phyloP scores from a whole-genome alignment of 2,888 invertebrate species.

The Myathropa florea region DNA sequence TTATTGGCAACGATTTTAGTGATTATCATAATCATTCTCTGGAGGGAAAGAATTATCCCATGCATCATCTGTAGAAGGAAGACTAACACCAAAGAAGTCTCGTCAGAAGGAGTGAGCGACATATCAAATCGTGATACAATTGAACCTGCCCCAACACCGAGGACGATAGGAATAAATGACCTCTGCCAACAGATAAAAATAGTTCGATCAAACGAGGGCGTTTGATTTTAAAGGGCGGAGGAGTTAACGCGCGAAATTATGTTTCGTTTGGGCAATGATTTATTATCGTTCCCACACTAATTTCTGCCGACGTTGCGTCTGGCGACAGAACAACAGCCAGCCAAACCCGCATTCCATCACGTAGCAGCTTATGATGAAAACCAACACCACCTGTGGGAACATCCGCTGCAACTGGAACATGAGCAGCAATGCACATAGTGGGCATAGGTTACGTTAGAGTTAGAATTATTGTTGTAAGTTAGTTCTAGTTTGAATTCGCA shows the following conservation, averaged over 20 bases:
- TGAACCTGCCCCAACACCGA: constrained; percentile 6
- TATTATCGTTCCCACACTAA: no score
- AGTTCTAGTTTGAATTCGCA: no score
- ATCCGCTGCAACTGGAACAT: neutral
- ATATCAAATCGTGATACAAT: neutral
- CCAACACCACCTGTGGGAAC: neutral
- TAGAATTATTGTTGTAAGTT: no score
- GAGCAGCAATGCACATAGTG: neutral
- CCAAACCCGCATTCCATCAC: neutral
- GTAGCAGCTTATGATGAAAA: neutral
- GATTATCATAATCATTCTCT: neutral
- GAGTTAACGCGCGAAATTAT: neutral
- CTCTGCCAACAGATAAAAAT: constrained; percentile 7
- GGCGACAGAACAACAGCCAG: neutral
- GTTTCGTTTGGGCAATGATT: no score
- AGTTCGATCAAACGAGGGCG: constrained; percentile 10
- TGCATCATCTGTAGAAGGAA: neutral
- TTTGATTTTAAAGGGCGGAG: constrained; percentile 31
- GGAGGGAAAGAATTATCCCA: constrained; percentile 1
- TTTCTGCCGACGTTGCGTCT: neutral
- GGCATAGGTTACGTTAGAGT: neutral
- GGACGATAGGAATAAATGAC: constrained; percentile 20
- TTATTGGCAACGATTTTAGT: no score
- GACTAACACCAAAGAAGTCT: neutral
- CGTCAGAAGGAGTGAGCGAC: neutral